Percentiles rank a stretch among this genome's conserved stretches.
Conservation (phyloP, 2,797 vertebrate species). For the Salmo trutta region DNA sequence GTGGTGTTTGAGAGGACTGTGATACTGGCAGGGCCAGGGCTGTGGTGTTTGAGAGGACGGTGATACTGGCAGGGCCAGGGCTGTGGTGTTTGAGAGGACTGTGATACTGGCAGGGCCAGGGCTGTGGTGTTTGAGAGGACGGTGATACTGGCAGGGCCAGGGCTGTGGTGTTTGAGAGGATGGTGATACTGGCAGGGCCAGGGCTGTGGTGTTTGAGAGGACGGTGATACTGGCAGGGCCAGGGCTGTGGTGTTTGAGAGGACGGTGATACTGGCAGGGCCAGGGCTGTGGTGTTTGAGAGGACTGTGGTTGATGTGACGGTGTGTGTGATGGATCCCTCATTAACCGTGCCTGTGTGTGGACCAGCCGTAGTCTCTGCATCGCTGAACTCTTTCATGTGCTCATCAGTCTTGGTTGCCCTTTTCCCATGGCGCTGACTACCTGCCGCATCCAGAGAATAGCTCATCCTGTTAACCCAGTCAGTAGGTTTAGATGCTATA, state of each 20-base stretch:
- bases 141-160: not conserved
- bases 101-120: no score
- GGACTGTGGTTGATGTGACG: conserved; percentile 25
- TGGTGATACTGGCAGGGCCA: not conserved
- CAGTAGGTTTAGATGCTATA: not conserved
- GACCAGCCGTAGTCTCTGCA: conserved; percentile 54
- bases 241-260: no score
- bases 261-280: not conserved
- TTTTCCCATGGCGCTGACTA: conserved; percentile 34
- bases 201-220: no score
- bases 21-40: no score
- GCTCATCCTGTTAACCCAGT: conserved; percentile 23
- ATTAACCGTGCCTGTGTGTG: conserved; percentile 7
- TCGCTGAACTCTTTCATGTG: conserved; percentile 53
- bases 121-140: no score
- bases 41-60: no score
- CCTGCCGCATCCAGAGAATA: conserved; percentile 33
- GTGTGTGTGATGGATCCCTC: conserved; percentile 40
- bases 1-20: no score
- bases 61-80: no score
- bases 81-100: no score
- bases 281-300: not conserved
- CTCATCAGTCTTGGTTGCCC: conserved; percentile 42
- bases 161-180: no score
- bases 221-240: not conserved